Conservation (phyloP, 2,797 vertebrate genomes). For the Florisuga fusca region DNA sequence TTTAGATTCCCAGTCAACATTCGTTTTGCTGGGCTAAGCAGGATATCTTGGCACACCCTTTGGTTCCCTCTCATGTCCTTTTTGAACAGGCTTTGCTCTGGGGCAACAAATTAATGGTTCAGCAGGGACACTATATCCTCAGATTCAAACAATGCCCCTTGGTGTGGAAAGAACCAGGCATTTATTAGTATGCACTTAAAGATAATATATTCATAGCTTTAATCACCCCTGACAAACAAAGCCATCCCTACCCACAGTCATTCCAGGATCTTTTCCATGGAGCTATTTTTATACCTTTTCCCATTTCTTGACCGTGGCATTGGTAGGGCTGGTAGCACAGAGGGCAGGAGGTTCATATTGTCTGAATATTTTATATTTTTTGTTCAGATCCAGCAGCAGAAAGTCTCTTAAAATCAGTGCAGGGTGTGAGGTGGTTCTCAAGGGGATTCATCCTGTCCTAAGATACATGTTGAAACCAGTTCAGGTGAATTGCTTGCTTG, state of each 20-base stretch:
- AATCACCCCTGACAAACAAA: constrained; percentile 19
- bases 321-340: background rate
- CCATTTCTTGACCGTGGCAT: background rate
- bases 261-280: background rate
- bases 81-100: background rate
- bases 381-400: background rate
- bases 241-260: background rate
- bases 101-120: background rate
- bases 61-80: background rate
- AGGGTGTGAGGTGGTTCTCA: background rate
- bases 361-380: background rate
- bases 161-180: background rate
- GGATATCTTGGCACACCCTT: background rate
- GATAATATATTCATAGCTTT: constrained; percentile 30
- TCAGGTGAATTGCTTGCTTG: background rate
- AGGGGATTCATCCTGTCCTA: background rate
- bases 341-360: background rate
- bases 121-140: background rate
- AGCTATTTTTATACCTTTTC: background rate
- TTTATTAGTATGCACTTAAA: background rate
- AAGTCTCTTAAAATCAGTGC: background rate
- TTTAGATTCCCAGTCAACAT: background rate
- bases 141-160: background rate
- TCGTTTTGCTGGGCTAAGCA: background rate
- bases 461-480: rapidly evolving